Evolutionary conservation across 2,797 vertebrate species (phyloP).

Genomic region (Pipistrellus kuhlii): DNA sequence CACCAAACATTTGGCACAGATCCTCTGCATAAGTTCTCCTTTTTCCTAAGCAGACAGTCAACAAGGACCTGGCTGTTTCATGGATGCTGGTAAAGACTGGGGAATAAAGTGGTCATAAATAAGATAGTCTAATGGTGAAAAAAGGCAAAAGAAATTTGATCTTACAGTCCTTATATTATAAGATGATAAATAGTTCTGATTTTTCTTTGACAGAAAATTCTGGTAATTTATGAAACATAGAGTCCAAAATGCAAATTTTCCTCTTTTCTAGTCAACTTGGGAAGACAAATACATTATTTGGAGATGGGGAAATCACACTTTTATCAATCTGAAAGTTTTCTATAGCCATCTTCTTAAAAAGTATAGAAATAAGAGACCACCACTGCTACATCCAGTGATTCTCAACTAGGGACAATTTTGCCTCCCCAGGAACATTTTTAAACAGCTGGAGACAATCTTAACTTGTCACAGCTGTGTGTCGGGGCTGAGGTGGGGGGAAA

Average conservation of each 20-base stretch:
- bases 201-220: constrained; percentile 26
- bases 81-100: background rate
- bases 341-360: background rate
- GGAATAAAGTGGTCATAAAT: constrained; percentile 42
- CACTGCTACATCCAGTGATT: background rate
- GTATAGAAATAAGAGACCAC: background rate
- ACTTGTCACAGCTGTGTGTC: background rate
- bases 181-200: constrained; percentile 26
- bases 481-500: too few species aligned
- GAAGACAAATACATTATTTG: constrained; percentile 55
- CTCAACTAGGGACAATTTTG: background rate
- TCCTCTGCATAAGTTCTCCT: constrained; percentile 1
- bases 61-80: constrained; percentile 48
- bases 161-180: background rate
- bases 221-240: background rate
- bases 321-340: background rate
- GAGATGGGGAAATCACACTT: background rate
- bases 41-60: constrained; percentile 50
- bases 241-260: constrained; percentile 27
- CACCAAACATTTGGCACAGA: background rate
- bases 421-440: background rate
- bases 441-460: background rate
- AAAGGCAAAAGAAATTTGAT: constrained; percentile 36
- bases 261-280: background rate
- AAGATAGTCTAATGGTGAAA: background rate